Evolutionary conservation across 2,113 vertebrate species (phyloP).

Genomic region (Lamprotornis superbus): DNA sequence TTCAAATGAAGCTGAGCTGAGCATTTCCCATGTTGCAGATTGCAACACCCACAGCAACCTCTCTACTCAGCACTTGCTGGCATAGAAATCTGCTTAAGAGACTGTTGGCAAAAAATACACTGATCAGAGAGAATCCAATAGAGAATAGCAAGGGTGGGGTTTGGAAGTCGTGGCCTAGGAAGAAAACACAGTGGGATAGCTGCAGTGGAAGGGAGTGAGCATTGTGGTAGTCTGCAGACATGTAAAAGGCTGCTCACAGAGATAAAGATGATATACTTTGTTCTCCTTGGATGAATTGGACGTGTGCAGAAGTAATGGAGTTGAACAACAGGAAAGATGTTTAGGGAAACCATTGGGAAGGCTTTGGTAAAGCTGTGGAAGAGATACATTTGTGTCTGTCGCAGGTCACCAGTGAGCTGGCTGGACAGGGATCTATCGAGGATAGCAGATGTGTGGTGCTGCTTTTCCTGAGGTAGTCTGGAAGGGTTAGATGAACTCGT

Average conservation of each 20-base stretch:
- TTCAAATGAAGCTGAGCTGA: neutral
- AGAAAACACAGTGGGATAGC: neutral
- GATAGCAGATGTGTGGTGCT: neutral
- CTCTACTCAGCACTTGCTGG: neutral
- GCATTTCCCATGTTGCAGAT: neutral
- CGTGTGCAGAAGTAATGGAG: neutral
- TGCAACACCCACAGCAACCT: neutral
- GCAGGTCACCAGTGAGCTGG: neutral
- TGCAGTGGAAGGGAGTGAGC: neutral
- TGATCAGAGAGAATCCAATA: accelerated
- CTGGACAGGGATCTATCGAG: neutral
- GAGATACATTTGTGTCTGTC: neutral
- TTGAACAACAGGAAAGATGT: neutral
- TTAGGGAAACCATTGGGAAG: neutral
- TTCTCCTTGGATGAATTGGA: neutral
- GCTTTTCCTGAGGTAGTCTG: neutral
- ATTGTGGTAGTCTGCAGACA: neutral
- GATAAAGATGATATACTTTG: no score
- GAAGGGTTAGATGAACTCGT: neutral
- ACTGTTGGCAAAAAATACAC: neutral
- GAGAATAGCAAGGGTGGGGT: neutral
- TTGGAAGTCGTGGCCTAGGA: neutral
- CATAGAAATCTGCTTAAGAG: neutral
- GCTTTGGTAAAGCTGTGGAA: neutral
- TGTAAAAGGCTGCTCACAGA: neutral